Conservation (phyloP, 2,797 vertebrate species). For the Prunella strophiata region DNA sequence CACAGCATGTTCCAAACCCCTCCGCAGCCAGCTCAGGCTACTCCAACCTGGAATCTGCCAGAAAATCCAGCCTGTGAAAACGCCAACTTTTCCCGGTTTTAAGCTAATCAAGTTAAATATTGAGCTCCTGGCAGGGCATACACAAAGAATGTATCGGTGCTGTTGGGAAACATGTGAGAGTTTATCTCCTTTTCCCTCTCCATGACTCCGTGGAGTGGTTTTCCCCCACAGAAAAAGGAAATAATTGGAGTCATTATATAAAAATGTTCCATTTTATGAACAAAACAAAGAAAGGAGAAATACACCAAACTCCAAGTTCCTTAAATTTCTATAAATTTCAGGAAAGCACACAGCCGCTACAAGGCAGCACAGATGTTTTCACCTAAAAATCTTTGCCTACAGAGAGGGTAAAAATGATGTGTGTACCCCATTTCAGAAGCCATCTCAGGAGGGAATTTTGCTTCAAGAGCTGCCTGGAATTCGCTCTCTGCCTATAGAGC, state of each 20-base stretch:
- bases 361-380: neutral
- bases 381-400: neutral
- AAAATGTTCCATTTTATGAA: neutral
- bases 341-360: neutral
- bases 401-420: neutral
- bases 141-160: neutral
- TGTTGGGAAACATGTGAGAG: neutral
- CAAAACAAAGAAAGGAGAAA: neutral
- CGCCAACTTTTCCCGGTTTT: neutral
- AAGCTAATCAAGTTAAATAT: neutral
- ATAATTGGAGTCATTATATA: neutral
- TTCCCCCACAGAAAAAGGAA: neutral
- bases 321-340: neutral
- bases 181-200: neutral
- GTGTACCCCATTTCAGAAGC: neutral
- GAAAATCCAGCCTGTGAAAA: neutral
- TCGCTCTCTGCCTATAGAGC: conserved; percentile 17
- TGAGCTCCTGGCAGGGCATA: neutral
- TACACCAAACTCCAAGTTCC: neutral
- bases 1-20: rapidly evolving
- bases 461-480: conserved; percentile 39
- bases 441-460: conserved; percentile 41
- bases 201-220: neutral
- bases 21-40: rapidly evolving
- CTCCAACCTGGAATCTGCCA: neutral